Conservation (phyloP, 2,113 vertebrate genomes). For the Felis chaus region DNA sequence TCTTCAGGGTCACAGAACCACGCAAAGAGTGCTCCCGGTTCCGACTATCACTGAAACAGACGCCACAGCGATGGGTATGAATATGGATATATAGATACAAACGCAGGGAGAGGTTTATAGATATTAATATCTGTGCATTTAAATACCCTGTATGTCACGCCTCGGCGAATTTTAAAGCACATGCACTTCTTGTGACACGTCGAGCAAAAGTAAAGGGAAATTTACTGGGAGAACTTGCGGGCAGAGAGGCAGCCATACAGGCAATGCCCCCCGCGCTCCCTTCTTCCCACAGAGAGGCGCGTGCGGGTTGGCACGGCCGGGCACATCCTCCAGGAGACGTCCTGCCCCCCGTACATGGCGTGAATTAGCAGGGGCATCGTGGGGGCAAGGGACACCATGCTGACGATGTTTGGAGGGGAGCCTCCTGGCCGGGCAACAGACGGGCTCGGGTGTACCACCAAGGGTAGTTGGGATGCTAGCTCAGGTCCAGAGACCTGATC, state of each 20-base stretch:
- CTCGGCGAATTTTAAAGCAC: neutral
- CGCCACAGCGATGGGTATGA: neutral
- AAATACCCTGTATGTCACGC: neutral
- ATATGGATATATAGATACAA: accelerated
- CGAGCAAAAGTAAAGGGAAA: neutral
- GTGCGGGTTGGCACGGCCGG: too few relatives aligned
- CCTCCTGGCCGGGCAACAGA: neutral
- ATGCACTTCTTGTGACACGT: accelerated
- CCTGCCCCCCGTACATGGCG: accelerated
- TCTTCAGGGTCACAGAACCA: neutral
- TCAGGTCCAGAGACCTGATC: accelerated
- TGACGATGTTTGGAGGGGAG: accelerated
- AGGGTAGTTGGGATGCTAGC: accelerated
- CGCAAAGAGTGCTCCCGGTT: neutral
- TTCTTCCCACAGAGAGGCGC: accelerated
- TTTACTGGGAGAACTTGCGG: neutral
- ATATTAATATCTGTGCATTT: neutral
- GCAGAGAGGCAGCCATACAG: accelerated
- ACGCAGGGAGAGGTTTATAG: accelerated
- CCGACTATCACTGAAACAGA: too few relatives aligned
- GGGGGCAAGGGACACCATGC: accelerated
- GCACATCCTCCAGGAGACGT: too few relatives aligned
- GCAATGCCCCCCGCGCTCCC: neutral
- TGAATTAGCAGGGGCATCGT: too few relatives aligned
- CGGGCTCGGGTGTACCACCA: accelerated